Evolutionary conservation across 2,113 vertebrate genomes (phyloP), one percentile per base, ranked within the genome.

Genomic region (Mellivora capensis): DNA sequence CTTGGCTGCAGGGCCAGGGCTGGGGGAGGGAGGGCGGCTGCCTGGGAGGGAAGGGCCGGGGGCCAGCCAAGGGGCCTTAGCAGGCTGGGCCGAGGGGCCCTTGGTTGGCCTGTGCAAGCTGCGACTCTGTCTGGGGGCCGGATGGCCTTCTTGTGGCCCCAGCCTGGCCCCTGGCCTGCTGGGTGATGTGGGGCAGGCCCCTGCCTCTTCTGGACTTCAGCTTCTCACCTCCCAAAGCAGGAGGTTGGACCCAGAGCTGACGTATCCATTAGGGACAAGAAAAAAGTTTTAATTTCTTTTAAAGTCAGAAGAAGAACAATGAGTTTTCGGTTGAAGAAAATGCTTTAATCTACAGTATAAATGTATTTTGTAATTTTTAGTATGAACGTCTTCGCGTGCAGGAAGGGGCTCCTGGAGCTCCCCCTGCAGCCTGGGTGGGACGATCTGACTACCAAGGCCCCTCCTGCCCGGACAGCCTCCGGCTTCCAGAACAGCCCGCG

Each of bases 1-100:
- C 72, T 77, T 29, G 31, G 93, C 77, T 95, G 5, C 0, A 31
- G 67, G 59, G 94, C 93, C 31, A 8, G 54, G 42, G 77, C 0
- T 0, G 80, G 0, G 23, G 57, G 5, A 83, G 1, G 7, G 85
- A n/a, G 42, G 21, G 81, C 54, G 0, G 1, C 42, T 64, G 47
- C 25, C 57, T 9, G 2, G 7, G 39, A 37, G 2, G 80, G 13
- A 2, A 44, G 7, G 80, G 17, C 3, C 1, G 31, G 59, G 20
- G 52, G 64, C 18, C 18, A 17, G 6, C 20, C 1, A 34, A 42
- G 21, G 87, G 17, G 23, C 15, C 14, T 83, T 15, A 6, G 10
- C 13, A 29, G 54, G 44, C 49, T 44, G 57, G 37, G 20, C 4
- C 4, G 1, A 47, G 39, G 80, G 29, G 15, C 52, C 87, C 57